Evolutionary conservation across 2,113 vertebrate genomes (phyloP), one percentile per base, ranked within the genome.

Genomic region (Clarias gariepinus): DNA sequence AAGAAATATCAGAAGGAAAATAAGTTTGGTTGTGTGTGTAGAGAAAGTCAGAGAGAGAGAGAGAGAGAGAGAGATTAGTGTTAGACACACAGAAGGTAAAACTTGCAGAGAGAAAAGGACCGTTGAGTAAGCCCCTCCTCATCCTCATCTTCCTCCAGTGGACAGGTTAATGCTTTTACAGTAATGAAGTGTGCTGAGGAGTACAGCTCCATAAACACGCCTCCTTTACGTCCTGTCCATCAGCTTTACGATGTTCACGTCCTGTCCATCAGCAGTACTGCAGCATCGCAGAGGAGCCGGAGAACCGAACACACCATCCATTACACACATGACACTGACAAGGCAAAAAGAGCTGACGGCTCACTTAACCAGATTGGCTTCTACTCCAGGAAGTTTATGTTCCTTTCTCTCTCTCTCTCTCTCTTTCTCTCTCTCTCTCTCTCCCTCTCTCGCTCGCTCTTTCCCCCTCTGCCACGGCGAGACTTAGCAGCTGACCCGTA

Each of bases 161-260:
- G 91, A 47, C 41, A 92, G 93, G 94, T 95, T 94, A 94, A 95
- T 94, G 93, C 94, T 94, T 94, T 95, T 93, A 95, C 94, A 94
- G 92, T 95, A 94, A 95, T 94, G 92, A 95, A 94, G 92, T 91
- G 92, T 82, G 90, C 85, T 36, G 79, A 89, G 87, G 86, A 89
- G 90, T 92, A 89, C 94, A 93, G 90, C 87, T 92, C 89, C 90
- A 89, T 89, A 85, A 90, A 93, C 91, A 87, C 86, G 82, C 88
- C 90, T 90, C 23, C 73, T 91, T 93, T 93, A 93, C 93, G 90
- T 90, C 89, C 89, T 87, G 85, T 90, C 85, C 89, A 91, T 89
- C 93, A 88, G 92, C 92, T 94, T 93, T 93, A 94, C 89, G 91
- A 94, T 91, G 91, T 88, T 90, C 88, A 85, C 93, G 90, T 90